These are phyloP conservation scores for Rhinoraja longicauda DNA, from an alignment of 2,797 vertebrate genomes.

Conservation along the genomic window DNA sequence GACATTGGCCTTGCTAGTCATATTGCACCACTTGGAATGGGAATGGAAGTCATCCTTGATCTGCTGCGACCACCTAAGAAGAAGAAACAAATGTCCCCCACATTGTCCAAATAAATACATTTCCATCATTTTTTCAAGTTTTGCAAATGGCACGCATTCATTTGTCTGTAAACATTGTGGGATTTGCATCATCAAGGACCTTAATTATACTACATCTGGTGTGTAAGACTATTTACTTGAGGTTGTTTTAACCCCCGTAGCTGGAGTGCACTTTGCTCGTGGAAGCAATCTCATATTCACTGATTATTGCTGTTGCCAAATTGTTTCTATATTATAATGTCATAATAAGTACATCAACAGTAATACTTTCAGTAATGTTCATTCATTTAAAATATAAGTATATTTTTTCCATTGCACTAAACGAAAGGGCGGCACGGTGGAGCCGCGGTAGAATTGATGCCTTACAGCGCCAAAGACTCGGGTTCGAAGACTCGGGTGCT, in stretches of 20 bases:
- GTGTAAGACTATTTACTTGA: neutral
- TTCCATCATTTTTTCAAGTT: neutral
- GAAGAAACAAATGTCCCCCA: no score
- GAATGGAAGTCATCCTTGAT: no score
- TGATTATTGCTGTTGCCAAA: neutral
- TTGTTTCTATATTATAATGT: neutral
- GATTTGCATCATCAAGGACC: neutral
- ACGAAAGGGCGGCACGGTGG: neutral
- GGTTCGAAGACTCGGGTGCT: no score
- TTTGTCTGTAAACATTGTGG: neutral
- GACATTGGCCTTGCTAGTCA: no score
- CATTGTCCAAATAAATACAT: neutral
- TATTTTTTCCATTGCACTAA: neutral
- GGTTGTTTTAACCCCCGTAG: no score
- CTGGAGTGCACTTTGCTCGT: neutral
- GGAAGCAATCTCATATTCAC: neutral
- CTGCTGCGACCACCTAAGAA: no score
- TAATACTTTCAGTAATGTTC: neutral
- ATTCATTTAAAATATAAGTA: neutral
- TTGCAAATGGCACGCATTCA: neutral
- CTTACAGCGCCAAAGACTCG: no score
- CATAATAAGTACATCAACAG: neutral
- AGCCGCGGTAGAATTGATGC: no score
- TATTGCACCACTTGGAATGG: no score
- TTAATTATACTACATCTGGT: neutral